Evolutionary conservation across 2,113 vertebrate species (phyloP).

Genomic region (Otocyon megalotis): DNA sequence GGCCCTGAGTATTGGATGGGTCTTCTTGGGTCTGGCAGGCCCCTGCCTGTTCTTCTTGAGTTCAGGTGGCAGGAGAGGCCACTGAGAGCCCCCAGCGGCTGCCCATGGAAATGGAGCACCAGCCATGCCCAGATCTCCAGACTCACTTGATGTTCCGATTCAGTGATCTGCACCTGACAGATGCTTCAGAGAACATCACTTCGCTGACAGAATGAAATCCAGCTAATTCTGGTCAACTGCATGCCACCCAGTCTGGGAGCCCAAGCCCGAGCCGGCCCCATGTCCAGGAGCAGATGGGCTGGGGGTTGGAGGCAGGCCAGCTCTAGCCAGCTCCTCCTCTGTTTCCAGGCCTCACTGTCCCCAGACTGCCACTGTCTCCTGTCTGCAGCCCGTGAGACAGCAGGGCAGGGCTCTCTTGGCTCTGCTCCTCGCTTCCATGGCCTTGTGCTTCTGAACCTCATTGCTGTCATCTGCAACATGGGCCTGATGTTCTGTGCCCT

Average conservation of each 20-base stretch:
- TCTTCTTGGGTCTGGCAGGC: neutral
- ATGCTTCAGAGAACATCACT: slow-evolving; percentile 4
- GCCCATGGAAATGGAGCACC: rapidly evolving
- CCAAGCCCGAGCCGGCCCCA: neutral
- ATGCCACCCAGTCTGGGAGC: neutral
- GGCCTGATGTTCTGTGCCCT: neutral
- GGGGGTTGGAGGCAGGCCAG: neutral
- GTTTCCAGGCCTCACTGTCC: neutral
- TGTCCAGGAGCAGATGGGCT: neutral
- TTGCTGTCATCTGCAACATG: rapidly evolving
- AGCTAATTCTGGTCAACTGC: neutral
- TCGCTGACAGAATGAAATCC: slow-evolving; percentile 40
- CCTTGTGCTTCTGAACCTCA: neutral
- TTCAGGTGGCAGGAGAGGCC: neutral
- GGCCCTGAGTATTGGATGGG: rapidly evolving
- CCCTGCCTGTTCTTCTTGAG: neutral
- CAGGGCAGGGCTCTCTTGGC: rapidly evolving
- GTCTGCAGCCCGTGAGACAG: neutral
- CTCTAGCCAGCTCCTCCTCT: rapidly evolving
- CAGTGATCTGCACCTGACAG: slow-evolving; percentile 59
- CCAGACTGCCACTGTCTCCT: rapidly evolving
- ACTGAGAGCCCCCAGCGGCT: rapidly evolving
- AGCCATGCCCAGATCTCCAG: neutral
- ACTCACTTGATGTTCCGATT: neutral
- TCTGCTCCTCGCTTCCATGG: rapidly evolving